A percentile compares a stretch with the other conserved stretches of the same genome.
Conservation (phyloP, 2,888 invertebrate genomes). For the Drosophila multiciliata region DNA sequence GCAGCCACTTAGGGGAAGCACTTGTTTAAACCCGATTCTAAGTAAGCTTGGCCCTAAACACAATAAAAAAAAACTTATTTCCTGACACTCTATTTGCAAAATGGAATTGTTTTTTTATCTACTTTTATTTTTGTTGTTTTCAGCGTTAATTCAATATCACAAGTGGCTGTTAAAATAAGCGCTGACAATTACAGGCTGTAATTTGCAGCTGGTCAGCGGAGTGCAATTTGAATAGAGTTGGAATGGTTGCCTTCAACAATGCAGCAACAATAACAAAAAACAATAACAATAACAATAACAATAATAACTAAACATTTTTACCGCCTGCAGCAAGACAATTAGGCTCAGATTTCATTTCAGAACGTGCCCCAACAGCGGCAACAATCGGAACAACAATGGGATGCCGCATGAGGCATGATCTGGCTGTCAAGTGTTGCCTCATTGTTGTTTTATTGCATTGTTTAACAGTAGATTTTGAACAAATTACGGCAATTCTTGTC, state of each 20-base stretch:
- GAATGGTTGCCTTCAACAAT: slow-evolving; percentile 44
- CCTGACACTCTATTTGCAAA: not conserved
- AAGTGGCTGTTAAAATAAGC: slow-evolving; percentile 52
- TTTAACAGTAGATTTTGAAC: slow-evolving; percentile 54
- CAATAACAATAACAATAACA: slow-evolving; percentile 3
- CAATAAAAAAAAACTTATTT: not conserved
- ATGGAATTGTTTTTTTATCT: not conserved
- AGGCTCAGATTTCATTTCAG: slow-evolving; percentile 60
- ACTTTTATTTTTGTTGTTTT: not conserved
- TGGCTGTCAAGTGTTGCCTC: slow-evolving; percentile 35
- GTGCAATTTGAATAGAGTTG: slow-evolving; percentile 35
- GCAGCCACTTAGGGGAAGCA: slow-evolving; percentile 9
- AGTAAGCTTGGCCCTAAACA: slow-evolving; percentile 14
- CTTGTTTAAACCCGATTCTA: slow-evolving; percentile 1
- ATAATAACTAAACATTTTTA: slow-evolving; percentile 49
- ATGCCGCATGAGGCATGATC: slow-evolving; percentile 36
- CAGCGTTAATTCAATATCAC: slow-evolving; percentile 35
- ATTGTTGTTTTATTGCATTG: slow-evolving; percentile 41
- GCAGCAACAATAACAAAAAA: slow-evolving; percentile 29
- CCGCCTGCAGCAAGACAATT: slow-evolving; percentile 53
- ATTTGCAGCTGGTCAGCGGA: slow-evolving; percentile 36
- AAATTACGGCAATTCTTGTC: slow-evolving; percentile 59
- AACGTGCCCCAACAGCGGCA: slow-evolving; percentile 59
- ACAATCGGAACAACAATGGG: slow-evolving; percentile 25
- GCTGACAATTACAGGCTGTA: slow-evolving; percentile 36